phyloP scores from a whole-genome alignment of 2,113 vertebrate genomes.

The Syngnathus typhle region DNA sequence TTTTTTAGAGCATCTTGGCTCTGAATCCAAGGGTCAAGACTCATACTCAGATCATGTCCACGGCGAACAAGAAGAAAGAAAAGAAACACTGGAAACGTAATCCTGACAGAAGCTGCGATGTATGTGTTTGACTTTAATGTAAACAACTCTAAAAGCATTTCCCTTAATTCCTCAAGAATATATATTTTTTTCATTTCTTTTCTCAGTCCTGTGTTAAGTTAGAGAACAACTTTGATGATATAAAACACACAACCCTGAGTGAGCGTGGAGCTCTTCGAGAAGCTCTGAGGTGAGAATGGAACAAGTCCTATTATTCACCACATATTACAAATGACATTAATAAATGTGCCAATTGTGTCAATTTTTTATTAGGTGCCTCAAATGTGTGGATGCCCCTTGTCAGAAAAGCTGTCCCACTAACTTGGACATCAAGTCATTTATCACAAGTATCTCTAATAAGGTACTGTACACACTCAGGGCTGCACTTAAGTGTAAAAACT shows the following conservation, averaged over 20 bases:
- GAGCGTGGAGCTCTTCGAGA: constrained; percentile 88
- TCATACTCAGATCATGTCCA: constrained; percentile 76
- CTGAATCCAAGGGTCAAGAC: constrained; percentile 80
- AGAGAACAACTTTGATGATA: constrained; percentile 97
- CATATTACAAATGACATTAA: neutral
- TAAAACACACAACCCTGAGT: constrained; percentile 85
- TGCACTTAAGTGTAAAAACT: too few species aligned
- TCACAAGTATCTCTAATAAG: constrained; percentile 65
- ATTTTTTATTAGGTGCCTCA: constrained; percentile 57
- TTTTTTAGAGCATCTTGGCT: constrained; percentile 75
- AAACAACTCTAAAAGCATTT: too few species aligned
- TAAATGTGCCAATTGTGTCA: neutral
- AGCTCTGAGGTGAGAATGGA: constrained; percentile 84
- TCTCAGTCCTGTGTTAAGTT: constrained; percentile 76
- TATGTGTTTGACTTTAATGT: constrained; percentile 54
- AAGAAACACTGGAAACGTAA: constrained; percentile 93
- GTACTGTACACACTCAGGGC: constrained; percentile 20
- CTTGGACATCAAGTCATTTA: constrained; percentile 64
- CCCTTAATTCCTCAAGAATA: too few species aligned
- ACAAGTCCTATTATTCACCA: neutral
- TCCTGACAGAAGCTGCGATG: constrained; percentile 75
- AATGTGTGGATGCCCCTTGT: constrained; percentile 65
- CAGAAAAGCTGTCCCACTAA: constrained; percentile 68
- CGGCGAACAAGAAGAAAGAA: constrained; percentile 77
- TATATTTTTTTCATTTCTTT: neutral